These are phyloP conservation scores for Hippoglossus stenolepis DNA, from an alignment of 2,113 vertebrate genomes.

Conservation along the genomic window DNA sequence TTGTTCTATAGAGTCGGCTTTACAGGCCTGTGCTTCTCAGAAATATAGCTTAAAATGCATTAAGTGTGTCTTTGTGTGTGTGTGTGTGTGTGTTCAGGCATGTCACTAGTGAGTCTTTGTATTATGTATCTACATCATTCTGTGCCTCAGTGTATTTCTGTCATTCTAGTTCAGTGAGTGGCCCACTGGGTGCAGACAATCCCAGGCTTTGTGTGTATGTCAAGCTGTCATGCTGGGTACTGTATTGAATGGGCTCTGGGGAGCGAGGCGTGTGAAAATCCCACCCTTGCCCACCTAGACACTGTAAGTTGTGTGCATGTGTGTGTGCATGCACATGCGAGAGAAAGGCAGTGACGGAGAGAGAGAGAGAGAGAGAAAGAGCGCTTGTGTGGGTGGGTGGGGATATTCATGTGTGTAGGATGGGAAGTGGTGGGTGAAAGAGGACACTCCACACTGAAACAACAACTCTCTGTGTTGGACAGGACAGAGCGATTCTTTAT, in stretches of 20 bases:
- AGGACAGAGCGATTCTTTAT: constrained; percentile 65
- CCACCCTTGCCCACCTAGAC: constrained; percentile 74
- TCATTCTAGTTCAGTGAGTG: constrained; percentile 65
- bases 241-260: constrained; percentile 79
- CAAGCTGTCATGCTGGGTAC: constrained; percentile 76
- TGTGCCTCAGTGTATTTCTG: constrained; percentile 60
- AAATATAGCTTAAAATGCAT: constrained; percentile 11
- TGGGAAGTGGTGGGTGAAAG: constrained; percentile 56
- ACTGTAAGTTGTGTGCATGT: constrained; percentile 38
- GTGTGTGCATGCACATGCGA: not conserved
- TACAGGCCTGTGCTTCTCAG: not conserved
- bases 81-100: constrained; percentile 7
- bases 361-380: constrained; percentile 10
- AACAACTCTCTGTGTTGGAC: constrained; percentile 58
- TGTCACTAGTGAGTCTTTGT: constrained; percentile 29
- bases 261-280: constrained; percentile 80
- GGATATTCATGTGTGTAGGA: constrained; percentile 16
- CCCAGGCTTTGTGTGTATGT: constrained; percentile 71
- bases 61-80: not conserved
- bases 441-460: constrained; percentile 52
- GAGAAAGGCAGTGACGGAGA: not conserved
- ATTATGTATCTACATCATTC: constrained; percentile 50
- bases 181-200: constrained; percentile 73
- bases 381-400: not conserved
- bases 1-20: not conserved